phyloP scores from a whole-genome alignment of 2,797 vertebrate species.

The Lateolabrax maculatus region DNA sequence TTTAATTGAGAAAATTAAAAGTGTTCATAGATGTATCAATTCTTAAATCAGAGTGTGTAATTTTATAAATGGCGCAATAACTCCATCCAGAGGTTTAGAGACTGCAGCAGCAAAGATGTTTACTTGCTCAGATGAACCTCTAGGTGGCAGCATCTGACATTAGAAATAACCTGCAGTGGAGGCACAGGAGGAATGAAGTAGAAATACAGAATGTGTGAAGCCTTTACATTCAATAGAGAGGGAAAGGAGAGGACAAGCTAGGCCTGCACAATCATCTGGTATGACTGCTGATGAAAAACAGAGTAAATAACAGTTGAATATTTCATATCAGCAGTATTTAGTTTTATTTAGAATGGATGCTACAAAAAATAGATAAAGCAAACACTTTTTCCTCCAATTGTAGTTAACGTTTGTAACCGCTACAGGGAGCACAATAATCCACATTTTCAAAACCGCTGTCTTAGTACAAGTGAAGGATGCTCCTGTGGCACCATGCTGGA shows the following conservation, averaged over 20 bases:
- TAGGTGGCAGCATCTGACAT: conserved; percentile 79
- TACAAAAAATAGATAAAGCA: conserved; percentile 1
- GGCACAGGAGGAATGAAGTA: not conserved
- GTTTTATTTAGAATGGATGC: not conserved
- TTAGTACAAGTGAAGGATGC: conserved; percentile 37
- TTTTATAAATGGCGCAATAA: conserved; percentile 64
- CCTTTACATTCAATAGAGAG: not conserved
- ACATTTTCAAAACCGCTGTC: not conserved
- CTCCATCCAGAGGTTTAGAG: conserved; percentile 75
- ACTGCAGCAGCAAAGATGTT: conserved; percentile 14
- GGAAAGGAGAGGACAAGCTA: not conserved
- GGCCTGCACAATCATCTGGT: not conserved
- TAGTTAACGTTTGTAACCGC: not conserved
- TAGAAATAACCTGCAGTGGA: conserved; percentile 7
- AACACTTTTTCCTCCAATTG: too few species aligned
- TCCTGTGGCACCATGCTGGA: conserved; percentile 35
- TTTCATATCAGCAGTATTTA: not conserved
- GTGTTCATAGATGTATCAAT: not conserved
- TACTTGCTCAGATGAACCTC: conserved; percentile 51
- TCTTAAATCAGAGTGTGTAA: not conserved
- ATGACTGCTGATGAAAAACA: not conserved
- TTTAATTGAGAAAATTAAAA: not conserved
- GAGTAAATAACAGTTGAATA: not conserved
- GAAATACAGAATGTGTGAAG: not conserved
- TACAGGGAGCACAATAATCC: not conserved